Conservation (phyloP, 1,140 invertebrate genomes). For the Thaumatotibia leucotreta region DNA sequence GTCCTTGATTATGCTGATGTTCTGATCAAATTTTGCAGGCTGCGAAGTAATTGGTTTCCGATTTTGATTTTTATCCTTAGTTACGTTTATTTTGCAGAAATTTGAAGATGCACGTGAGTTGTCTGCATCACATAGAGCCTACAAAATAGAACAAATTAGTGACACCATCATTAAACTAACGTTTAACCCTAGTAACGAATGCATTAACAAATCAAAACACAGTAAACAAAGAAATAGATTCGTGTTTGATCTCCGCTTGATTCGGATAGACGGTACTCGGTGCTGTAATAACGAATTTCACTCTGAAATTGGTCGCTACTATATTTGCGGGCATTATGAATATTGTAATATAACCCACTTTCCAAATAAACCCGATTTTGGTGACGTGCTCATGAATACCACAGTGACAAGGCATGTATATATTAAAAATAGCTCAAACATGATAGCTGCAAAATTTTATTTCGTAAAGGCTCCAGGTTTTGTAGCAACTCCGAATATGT, state of each 20-base stretch:
- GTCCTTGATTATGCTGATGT: no score
- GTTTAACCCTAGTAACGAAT: slow-evolving; percentile 55
- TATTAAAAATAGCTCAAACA: slow-evolving; percentile 48
- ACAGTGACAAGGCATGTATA: slow-evolving; percentile 41
- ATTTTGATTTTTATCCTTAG: slow-evolving; percentile 17
- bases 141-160: slow-evolving; percentile 34
- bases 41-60: slow-evolving; percentile 8
- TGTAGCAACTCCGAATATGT: slow-evolving; percentile 41
- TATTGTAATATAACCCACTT: slow-evolving; percentile 45
- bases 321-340: slow-evolving; percentile 61
- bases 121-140: slow-evolving; percentile 60
- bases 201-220: slow-evolving; percentile 49
- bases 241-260: slow-evolving; percentile 57
- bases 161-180: slow-evolving; percentile 43
- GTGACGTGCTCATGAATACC: slow-evolving; percentile 44
- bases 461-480: slow-evolving; percentile 44
- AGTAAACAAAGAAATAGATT: slow-evolving; percentile 44
- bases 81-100: slow-evolving; percentile 34
- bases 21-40: no score
- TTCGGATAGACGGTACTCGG: slow-evolving; percentile 46
- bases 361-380: slow-evolving; percentile 53
- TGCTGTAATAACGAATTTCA: slow-evolving; percentile 61
- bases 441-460: slow-evolving; percentile 44
- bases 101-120: slow-evolving; percentile 57
- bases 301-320: slow-evolving; percentile 60